phyloP scores from a whole-genome alignment of 2,888 invertebrate species.

The Trachelus troglodyta region DNA sequence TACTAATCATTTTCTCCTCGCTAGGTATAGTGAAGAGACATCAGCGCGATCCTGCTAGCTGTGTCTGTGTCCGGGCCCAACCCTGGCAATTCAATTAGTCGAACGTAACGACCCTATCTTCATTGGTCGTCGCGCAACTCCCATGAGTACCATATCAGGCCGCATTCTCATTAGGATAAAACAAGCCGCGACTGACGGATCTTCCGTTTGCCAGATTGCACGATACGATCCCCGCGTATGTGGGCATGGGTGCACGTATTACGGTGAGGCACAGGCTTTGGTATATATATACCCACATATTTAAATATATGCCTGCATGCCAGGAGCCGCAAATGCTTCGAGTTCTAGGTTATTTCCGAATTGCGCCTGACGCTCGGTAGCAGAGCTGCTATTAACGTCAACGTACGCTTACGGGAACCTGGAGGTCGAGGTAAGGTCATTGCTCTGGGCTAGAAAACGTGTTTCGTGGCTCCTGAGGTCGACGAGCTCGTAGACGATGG shows the following conservation, averaged over 20 bases:
- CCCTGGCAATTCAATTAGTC: slow-evolving; percentile 53
- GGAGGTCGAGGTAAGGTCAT: background rate
- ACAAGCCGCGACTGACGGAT: slow-evolving; percentile 39
- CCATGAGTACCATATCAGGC: slow-evolving; percentile 26
- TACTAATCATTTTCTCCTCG: background rate
- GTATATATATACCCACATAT: background rate
- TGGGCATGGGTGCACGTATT: background rate
- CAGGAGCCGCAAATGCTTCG: background rate
- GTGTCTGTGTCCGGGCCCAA: background rate
- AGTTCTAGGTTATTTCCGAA: background rate
- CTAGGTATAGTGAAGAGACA: background rate
- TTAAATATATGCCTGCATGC: background rate
- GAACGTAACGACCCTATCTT: slow-evolving; percentile 57
- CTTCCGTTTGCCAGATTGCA: slow-evolving; percentile 5
- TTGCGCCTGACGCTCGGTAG: background rate
- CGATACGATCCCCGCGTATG: background rate
- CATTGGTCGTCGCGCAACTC: slow-evolving; percentile 36
- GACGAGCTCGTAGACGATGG: background rate
- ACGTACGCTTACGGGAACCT: background rate
- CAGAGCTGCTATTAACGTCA: background rate
- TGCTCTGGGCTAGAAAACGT: background rate
- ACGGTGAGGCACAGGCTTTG: background rate
- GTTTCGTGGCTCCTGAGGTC: background rate
- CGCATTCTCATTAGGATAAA: slow-evolving; percentile 62
- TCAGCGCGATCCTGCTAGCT: background rate